phyloP scores from a whole-genome alignment of 2,113 vertebrate genomes.

The Orthonyx spaldingii region DNA sequence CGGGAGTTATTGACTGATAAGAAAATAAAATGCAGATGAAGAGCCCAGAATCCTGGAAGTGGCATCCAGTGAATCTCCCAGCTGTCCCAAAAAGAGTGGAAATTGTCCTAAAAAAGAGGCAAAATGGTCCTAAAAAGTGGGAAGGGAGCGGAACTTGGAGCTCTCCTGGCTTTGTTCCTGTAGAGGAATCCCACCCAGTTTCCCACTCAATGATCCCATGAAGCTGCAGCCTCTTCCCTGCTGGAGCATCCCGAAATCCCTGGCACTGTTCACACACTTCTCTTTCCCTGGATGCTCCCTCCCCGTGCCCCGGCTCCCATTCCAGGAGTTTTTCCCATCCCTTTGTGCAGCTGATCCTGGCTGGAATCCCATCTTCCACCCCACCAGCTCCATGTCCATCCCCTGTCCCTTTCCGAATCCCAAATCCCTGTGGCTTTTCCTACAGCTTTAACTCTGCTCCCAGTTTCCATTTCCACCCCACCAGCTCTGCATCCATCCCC shows the following conservation, averaged over 20 bases:
- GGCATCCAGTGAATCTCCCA: not conserved
- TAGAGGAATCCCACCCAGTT: not conserved
- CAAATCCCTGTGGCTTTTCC: not conserved
- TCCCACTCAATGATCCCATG: not conserved
- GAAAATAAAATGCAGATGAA: not conserved
- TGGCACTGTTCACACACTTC: not conserved
- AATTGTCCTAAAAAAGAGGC: not conserved
- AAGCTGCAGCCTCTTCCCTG: not conserved
- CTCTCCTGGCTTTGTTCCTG: not conserved
- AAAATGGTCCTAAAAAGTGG: not conserved
- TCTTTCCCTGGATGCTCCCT: not conserved
- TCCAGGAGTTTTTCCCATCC: not conserved
- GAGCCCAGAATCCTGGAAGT: not conserved
- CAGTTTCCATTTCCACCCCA: not conserved
- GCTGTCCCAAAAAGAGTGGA: not conserved
- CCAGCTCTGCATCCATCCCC: accelerated
- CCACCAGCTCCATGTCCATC: not conserved
- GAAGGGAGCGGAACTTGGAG: not conserved
- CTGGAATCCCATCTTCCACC: not conserved
- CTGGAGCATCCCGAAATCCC: not conserved
- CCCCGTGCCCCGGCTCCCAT: accelerated
- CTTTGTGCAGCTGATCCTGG: not conserved
- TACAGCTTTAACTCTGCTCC: not conserved
- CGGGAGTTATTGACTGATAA: not conserved
- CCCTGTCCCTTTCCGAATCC: not conserved